Evolutionary conservation across 2,113 vertebrate species (phyloP).

Genomic region (Bombycilla garrulus): DNA sequence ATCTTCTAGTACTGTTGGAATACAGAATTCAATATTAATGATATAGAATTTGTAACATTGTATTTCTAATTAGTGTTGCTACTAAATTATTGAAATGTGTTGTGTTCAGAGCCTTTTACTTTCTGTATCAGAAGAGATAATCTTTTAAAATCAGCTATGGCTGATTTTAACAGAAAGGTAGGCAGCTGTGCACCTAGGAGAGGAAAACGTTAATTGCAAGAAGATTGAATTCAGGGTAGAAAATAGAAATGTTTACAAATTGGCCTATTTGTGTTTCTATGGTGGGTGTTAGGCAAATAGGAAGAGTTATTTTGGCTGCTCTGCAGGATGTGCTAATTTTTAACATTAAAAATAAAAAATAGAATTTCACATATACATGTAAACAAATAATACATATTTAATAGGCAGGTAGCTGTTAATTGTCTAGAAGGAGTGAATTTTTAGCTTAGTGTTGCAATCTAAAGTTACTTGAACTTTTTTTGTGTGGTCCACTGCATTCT

Average conservation of each 20-base stretch:
- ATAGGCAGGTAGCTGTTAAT: neutral
- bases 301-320: slow-evolving; percentile 47
- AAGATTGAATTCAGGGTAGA: slow-evolving; percentile 24
- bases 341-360: slow-evolving; percentile 46
- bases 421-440: neutral
- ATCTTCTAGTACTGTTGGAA: neutral
- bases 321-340: slow-evolving; percentile 40
- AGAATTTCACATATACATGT: neutral
- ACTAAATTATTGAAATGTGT: neutral
- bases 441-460: neutral
- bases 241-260: slow-evolving; percentile 41
- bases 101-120: neutral
- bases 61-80: neutral
- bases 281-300: slow-evolving; percentile 1
- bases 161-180: neutral
- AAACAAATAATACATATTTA: neutral
- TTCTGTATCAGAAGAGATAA: neutral
- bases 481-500: neutral
- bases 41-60: neutral
- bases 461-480: neutral
- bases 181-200: neutral
- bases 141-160: neutral
- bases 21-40: neutral
- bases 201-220: slow-evolving; percentile 14
- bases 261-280: slow-evolving; percentile 45